phyloP scores from a whole-genome alignment of 1,140 invertebrate species.

The Propsilocerus akamusi region DNA sequence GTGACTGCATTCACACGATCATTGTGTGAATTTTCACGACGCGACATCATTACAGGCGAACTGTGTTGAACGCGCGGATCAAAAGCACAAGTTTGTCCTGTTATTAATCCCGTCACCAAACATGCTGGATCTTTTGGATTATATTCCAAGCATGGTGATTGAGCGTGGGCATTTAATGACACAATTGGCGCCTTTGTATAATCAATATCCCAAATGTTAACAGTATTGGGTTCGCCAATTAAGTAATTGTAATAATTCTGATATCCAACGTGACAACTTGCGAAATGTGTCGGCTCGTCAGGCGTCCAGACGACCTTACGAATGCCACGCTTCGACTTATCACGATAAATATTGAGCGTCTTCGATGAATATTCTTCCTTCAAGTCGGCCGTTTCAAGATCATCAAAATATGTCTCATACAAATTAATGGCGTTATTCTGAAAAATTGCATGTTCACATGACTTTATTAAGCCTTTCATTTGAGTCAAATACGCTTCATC shows the following conservation, averaged over 20 bases:
- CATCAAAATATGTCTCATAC: slow-evolving; percentile 66
- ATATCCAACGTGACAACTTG: slow-evolving; percentile 46
- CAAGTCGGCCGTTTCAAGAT: slow-evolving; percentile 30
- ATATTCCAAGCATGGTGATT: slow-evolving; percentile 59
- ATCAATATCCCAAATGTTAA: slow-evolving; percentile 74
- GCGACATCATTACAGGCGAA: slow-evolving; percentile 28
- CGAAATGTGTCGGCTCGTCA: slow-evolving; percentile 53
- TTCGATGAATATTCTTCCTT: slow-evolving; percentile 39
- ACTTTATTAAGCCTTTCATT: slow-evolving; percentile 12
- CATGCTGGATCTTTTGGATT: slow-evolving; percentile 67
- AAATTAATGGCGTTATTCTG: slow-evolving; percentile 85
- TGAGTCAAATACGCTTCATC: slow-evolving; percentile 53
- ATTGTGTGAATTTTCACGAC: slow-evolving; percentile 44
- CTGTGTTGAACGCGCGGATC: slow-evolving; percentile 41
- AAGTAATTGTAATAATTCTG: slow-evolving; percentile 36
- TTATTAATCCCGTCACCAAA: slow-evolving; percentile 58
- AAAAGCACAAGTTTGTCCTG: slow-evolving; percentile 64
- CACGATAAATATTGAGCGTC: slow-evolving; percentile 45
- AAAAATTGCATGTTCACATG: slow-evolving; percentile 47
- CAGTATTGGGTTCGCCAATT: slow-evolving; percentile 28
- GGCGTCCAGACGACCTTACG: slow-evolving; percentile 71
- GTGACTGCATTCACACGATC: slow-evolving; percentile 46
- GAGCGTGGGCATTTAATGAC: slow-evolving; percentile 39
- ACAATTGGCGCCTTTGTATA: slow-evolving; percentile 63
- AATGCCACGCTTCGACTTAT: slow-evolving; percentile 36